These are phyloP conservation scores for Watsonalla binaria DNA, from an alignment of 2,888 invertebrate species.

Conservation along the genomic window DNA sequence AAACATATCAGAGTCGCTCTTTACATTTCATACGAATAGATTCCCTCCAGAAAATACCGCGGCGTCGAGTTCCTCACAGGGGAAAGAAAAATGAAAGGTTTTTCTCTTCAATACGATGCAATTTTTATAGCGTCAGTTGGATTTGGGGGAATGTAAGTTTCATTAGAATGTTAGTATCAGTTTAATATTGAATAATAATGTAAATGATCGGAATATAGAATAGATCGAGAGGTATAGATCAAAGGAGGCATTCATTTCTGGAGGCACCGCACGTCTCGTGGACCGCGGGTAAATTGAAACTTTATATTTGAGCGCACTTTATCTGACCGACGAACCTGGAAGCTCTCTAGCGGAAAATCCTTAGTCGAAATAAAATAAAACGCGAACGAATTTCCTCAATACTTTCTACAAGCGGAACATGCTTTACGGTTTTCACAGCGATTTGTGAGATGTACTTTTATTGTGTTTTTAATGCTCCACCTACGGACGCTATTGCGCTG, in stretches of 20 bases:
- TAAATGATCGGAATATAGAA: slow-evolving; percentile 12
- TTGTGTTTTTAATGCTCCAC: slow-evolving; percentile 16
- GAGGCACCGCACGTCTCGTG: slow-evolving; percentile 55
- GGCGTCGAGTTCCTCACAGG: too few species aligned
- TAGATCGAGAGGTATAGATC: slow-evolving; percentile 34
- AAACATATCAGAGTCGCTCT: too few species aligned
- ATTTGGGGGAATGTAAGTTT: too few species aligned
- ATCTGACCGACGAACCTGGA: slow-evolving; percentile 62
- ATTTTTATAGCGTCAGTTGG: too few species aligned
- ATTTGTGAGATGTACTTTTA: slow-evolving; percentile 39
- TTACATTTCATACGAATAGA: too few species aligned
- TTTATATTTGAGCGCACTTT: slow-evolving; percentile 73
- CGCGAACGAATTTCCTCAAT: slow-evolving; percentile 47
- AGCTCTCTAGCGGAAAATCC: slow-evolving; percentile 55
- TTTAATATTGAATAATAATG: slow-evolving; percentile 2
- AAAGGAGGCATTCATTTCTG: slow-evolving; percentile 45
- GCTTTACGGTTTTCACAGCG: slow-evolving; percentile 37
- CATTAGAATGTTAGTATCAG: slow-evolving; percentile 2
- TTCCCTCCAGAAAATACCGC: too few species aligned
- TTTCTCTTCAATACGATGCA: too few species aligned
- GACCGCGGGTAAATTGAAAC: slow-evolving; percentile 67
- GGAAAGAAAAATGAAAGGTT: too few species aligned
- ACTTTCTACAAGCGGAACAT: slow-evolving; percentile 42
- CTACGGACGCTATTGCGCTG: not conserved
- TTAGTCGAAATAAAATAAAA: slow-evolving; percentile 63